Conservation (phyloP, 2,888 invertebrate species). For the Lasiommata megera region DNA sequence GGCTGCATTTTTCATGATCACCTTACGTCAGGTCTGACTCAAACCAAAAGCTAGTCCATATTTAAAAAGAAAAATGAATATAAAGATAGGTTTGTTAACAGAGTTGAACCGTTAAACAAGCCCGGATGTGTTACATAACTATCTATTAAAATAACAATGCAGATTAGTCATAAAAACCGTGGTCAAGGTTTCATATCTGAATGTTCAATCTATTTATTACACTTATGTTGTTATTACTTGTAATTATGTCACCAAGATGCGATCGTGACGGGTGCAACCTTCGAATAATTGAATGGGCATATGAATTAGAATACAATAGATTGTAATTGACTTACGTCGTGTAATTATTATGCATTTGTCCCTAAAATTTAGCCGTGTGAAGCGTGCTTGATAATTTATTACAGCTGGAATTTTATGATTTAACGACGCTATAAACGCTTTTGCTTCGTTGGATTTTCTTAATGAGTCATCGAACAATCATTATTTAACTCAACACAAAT, state of each 20-base stretch:
- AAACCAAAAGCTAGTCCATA: no score
- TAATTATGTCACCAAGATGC: constrained; percentile 53
- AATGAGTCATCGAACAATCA: no score
- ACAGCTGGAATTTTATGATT: no score
- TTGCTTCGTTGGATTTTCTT: not conserved
- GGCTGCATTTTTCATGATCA: no score
- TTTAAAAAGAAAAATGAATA: no score
- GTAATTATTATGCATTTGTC: constrained; percentile 63
- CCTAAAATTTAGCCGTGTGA: constrained; percentile 19
- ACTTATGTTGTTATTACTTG: constrained; percentile 28
- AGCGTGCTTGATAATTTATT: constrained; percentile 5
- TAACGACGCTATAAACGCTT: not conserved
- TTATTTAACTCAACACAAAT: no score
- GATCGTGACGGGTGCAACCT: constrained; percentile 70
- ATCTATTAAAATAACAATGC: constrained; percentile 9
- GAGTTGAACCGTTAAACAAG: not conserved
- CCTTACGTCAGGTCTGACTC: no score
- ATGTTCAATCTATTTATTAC: constrained; percentile 13
- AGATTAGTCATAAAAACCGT: constrained; percentile 12
- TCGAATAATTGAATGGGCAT: constrained; percentile 58
- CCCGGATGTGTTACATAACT: constrained; percentile 16
- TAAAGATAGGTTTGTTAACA: no score
- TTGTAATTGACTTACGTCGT: constrained; percentile 55
- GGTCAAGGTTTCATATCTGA: constrained; percentile 16
- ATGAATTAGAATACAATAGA: constrained; percentile 77